phyloP scores from a whole-genome alignment of 2,888 invertebrate genomes.

The Patella caerulea region DNA sequence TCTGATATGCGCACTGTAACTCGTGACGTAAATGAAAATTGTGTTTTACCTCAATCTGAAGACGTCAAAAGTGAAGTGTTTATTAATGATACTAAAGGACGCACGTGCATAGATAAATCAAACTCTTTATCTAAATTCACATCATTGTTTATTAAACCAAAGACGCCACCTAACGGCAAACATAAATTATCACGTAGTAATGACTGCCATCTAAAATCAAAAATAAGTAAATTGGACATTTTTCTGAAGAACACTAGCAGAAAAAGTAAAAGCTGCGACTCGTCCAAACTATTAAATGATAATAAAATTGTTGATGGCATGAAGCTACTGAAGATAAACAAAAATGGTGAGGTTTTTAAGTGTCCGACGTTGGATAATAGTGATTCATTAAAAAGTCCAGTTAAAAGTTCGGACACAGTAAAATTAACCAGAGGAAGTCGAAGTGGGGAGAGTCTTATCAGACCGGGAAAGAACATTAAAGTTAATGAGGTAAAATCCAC shows the following conservation, averaged over 20 bases:
- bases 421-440: not conserved
- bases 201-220: not conserved
- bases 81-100: too few relatives aligned
- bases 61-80: too few relatives aligned
- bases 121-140: too few relatives aligned
- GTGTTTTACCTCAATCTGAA: constrained; percentile 13
- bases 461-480: not conserved
- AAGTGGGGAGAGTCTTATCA: not conserved
- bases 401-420: not conserved
- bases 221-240: not conserved
- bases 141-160: not conserved
- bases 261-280: not conserved
- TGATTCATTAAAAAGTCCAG: not conserved
- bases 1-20: not conserved
- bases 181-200: not conserved
- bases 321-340: not conserved
- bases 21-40: constrained; percentile 27
- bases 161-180: not conserved
- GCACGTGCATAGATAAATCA: too few relatives aligned
- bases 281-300: not conserved
- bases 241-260: not conserved
- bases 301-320: not conserved
- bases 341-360: not conserved
- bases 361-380: not conserved
- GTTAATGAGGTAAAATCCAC: not conserved